Percentiles rank a stretch among this genome's conserved stretches.
Conservation (phyloP, 2,797 vertebrate species). For the Thripadectes ignobilis region DNA sequence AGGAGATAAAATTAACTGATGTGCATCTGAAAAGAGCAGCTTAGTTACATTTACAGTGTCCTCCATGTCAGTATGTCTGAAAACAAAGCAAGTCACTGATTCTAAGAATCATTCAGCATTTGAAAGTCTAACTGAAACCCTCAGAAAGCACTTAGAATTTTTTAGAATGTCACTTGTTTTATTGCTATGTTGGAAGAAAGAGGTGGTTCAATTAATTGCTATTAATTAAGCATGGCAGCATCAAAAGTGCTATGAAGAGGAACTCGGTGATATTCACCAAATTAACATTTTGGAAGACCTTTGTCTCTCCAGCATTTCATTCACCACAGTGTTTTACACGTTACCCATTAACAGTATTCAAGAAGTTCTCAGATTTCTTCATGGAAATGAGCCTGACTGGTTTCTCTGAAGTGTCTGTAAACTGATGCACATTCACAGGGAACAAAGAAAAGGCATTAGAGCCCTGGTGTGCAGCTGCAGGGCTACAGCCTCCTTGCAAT, state of each 20-base stretch:
- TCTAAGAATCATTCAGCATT: background rate
- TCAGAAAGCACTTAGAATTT: background rate
- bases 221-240: background rate
- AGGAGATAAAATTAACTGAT: slow-evolving; percentile 1
- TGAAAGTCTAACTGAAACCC: background rate
- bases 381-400: background rate
- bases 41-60: background rate
- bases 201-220: background rate
- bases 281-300: background rate
- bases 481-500: background rate
- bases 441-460: background rate
- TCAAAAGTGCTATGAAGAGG: background rate
- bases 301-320: background rate
- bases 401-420: background rate
- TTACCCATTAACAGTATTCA: background rate
- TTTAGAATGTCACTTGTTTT: background rate
- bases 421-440: background rate
- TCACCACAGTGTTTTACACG: background rate
- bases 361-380: background rate
- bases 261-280: background rate
- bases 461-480: background rate
- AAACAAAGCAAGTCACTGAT: background rate
- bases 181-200: background rate
- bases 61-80: background rate
- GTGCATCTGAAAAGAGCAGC: background rate